Percentiles rank a stretch among this genome's conserved stretches.
Evolutionary conservation across 92 coral and sea anemone species (phyloP).

Genomic region (Bergia puertoricense): DNA sequence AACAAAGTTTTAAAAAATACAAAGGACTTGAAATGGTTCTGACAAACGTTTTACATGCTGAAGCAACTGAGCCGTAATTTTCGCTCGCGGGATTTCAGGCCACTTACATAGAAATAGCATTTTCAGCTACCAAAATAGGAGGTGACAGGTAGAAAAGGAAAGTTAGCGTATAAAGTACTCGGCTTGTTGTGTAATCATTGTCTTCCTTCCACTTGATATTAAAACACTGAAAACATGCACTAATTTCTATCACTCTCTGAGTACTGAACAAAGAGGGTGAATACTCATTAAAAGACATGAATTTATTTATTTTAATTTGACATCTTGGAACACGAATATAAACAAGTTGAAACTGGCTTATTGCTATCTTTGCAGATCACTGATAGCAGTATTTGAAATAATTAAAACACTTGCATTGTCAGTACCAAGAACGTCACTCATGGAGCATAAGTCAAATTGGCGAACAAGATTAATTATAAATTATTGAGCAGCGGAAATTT

Average conservation of each 20-base stretch:
- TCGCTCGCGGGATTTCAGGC: too few relatives aligned
- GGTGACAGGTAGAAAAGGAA: neutral
- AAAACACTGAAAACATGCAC: neutral
- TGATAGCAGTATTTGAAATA: too few relatives aligned
- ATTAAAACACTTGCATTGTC: too few relatives aligned
- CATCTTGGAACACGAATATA: neutral
- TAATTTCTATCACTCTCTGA: too few relatives aligned
- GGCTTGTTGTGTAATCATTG: neutral
- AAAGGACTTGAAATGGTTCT: neutral
- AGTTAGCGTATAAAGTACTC: neutral
- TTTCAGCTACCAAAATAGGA: too few relatives aligned
- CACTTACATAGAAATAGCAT: too few relatives aligned
- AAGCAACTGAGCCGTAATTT: neutral
- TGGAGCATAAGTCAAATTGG: neutral
- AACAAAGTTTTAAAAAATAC: too few relatives aligned
- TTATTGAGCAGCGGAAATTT: neutral
- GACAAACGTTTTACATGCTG: neutral
- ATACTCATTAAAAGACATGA: neutral
- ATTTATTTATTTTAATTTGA: neutral
- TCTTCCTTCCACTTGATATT: neutral
- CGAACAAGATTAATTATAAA: too few relatives aligned
- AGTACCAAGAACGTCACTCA: neutral
- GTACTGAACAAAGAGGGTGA: neutral
- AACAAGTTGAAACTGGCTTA: neutral
- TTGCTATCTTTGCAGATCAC: neutral